Conservation (phyloP, 2,113 vertebrate genomes). For the Silurus meridionalis region DNA sequence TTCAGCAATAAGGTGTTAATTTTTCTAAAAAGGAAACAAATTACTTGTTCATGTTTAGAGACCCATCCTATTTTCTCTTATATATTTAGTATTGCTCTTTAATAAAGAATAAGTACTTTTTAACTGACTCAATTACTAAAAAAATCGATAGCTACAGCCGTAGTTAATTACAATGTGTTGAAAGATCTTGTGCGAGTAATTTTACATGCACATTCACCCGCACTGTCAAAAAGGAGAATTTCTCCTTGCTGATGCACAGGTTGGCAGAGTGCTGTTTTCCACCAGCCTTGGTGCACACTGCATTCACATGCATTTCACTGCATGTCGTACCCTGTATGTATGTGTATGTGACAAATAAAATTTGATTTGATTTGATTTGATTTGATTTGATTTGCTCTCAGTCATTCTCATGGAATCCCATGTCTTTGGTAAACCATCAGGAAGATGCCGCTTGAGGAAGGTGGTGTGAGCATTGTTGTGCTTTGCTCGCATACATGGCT, state of each 20-base stretch:
- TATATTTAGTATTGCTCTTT: no score
- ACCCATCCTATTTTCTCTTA: no score
- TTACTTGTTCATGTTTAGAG: no score
- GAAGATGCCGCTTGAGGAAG: conserved; percentile 68
- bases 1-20: no score
- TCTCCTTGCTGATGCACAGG: conserved; percentile 72
- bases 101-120: no score
- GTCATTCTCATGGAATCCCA: conserved; percentile 55
- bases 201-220: conserved; percentile 33
- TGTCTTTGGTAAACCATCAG: conserved; percentile 43
- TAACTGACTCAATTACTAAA: no score
- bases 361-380: no score
- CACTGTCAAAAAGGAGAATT: conserved; percentile 71
- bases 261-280: conserved; percentile 62
- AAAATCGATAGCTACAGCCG: no score
- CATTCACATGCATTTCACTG: conserved; percentile 63
- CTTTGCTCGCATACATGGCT: conserved; percentile 66
- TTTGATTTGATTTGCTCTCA: no score
- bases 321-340: no score
- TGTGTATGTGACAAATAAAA: no score
- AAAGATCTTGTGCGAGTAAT: neutral
- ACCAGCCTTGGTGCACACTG: conserved; percentile 63
- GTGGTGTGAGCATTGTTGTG: conserved; percentile 61
- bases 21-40: no score
- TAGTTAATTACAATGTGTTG: neutral